A percentile compares a stretch with the other conserved stretches of the same genome.
These are phyloP conservation scores for Phaethornis superciliosus DNA, from an alignment of 2,113 vertebrate species.

Conservation along the genomic window DNA sequence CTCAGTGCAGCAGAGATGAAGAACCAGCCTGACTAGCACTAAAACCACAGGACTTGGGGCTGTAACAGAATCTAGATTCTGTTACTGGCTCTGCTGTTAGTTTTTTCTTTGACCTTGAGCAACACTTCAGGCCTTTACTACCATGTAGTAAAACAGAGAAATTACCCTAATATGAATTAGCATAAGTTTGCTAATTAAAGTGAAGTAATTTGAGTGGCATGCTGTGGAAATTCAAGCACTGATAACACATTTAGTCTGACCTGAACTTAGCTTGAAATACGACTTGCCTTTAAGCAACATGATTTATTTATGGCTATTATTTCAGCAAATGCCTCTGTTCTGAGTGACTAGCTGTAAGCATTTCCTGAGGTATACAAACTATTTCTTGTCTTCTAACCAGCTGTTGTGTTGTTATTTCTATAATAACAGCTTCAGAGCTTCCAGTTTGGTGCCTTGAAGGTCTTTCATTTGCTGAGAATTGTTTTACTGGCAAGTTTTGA, in stretches of 20 bases:
- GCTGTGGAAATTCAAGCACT: background rate
- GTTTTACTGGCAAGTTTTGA: background rate
- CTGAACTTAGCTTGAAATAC: background rate
- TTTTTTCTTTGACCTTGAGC: background rate
- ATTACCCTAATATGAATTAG: background rate
- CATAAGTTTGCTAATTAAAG: background rate
- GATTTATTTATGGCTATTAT: background rate
- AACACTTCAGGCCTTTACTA: background rate
- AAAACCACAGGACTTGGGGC: background rate
- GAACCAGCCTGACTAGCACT: background rate
- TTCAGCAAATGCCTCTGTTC: background rate
- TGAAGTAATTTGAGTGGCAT: background rate
- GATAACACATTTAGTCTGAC: background rate
- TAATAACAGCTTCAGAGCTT: background rate
- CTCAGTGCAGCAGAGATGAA: background rate
- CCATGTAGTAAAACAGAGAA: background rate
- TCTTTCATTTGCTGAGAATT: background rate
- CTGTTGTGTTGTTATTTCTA: background rate
- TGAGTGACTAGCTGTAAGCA: background rate
- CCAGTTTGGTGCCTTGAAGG: background rate
- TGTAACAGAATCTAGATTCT: background rate
- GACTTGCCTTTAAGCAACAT: background rate
- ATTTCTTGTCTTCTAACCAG: background rate
- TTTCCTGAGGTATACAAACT: background rate
- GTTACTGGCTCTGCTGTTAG: background rate